Conservation (phyloP, 2,113 vertebrate species). For the Genyomyrus donnyi region DNA sequence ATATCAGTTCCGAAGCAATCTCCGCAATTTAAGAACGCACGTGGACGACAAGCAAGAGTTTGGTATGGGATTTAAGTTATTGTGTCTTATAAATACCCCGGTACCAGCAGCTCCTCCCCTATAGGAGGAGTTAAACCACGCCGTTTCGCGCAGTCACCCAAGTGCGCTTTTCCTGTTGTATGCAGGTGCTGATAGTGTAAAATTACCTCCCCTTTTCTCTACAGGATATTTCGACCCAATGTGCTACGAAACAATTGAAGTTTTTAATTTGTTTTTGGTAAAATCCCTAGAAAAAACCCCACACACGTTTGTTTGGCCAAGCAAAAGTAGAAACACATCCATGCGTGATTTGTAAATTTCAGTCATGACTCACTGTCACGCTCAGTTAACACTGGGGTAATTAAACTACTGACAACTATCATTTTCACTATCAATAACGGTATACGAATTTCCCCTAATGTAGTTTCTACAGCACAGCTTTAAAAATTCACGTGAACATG, state of each 20-base stretch:
- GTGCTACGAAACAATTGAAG: background rate
- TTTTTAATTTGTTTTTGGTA: background rate
- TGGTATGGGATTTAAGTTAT: background rate
- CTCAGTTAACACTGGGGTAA: background rate
- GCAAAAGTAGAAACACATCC: background rate
- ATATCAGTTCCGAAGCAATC: background rate
- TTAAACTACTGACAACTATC: background rate
- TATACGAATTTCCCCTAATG: background rate
- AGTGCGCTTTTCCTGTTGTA: conserved; percentile 11
- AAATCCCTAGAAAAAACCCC: background rate
- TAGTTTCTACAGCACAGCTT: background rate
- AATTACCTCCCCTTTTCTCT: background rate
- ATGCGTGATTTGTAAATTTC: background rate
- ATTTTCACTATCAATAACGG: background rate
- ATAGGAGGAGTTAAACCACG: conserved; percentile 8
- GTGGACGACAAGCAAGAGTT: background rate
- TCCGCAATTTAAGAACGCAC: background rate
- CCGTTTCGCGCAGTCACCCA: background rate
- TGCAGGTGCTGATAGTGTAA: conserved; percentile 10
- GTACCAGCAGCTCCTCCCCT: conserved; percentile 17
- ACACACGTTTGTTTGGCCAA: background rate
- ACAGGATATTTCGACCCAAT: background rate
- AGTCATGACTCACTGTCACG: background rate
- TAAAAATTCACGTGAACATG: background rate
- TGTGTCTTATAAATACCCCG: background rate